Evolutionary conservation across 2,113 vertebrate genomes (phyloP).

Genomic region (Lates calcarifer): DNA sequence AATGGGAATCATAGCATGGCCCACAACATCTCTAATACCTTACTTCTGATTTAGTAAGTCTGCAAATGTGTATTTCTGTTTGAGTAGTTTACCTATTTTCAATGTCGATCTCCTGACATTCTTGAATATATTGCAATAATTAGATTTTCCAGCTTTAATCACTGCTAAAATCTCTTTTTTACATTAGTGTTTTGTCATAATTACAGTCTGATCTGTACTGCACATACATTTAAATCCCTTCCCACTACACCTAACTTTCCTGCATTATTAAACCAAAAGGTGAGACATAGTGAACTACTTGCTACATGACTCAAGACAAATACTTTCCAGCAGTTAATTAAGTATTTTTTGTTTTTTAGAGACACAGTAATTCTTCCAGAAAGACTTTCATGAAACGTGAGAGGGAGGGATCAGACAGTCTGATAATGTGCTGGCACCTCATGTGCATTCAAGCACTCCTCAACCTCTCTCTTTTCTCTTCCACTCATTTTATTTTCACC

Average conservation of each 20-base stretch:
- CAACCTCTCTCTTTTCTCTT: conserved; percentile 47
- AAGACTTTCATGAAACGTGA: conserved; percentile 27
- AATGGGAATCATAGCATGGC: conserved; percentile 44
- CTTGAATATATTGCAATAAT: conserved; percentile 6
- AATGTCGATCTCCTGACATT: conserved; percentile 22
- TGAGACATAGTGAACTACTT: conserved; percentile 61
- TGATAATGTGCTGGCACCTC: conserved; percentile 61
- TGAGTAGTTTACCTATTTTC: conserved; percentile 8
- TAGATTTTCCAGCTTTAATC: conserved; percentile 4
- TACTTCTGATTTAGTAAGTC: conserved; percentile 9
- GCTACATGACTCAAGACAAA: conserved; percentile 16
- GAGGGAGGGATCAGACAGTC: conserved; percentile 15
- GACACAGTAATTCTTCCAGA: conserved; percentile 13
- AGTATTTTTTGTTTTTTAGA: conserved; percentile 41
- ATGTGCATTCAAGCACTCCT: conserved; percentile 54
- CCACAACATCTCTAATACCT: conserved; percentile 33
- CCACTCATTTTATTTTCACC: conserved; percentile 48
- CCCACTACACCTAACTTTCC: conserved; percentile 58
- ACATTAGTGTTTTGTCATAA: conserved; percentile 57
- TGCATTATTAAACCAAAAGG: conserved; percentile 69
- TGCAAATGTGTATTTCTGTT: conserved; percentile 19
- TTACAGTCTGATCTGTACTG: conserved; percentile 56
- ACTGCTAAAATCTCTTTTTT: conserved; percentile 11
- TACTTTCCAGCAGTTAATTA: conserved; percentile 55
- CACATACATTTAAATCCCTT: conserved; percentile 59